These are phyloP conservation scores for Metacarcinus magister DNA, from an alignment of 2,888 invertebrate genomes.

Conservation along the genomic window DNA sequence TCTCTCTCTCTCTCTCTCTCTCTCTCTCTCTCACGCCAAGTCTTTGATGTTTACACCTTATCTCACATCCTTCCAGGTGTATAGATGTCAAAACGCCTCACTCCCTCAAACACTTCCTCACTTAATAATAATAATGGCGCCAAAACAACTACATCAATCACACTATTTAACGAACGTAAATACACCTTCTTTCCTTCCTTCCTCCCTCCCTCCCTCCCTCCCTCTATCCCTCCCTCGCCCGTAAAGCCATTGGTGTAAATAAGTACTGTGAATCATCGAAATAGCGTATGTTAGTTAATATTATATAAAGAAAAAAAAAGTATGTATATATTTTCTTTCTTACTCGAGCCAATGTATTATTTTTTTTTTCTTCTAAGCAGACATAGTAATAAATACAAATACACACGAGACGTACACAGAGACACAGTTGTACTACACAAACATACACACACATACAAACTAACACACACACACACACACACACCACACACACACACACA, in stretches of 20 bases:
- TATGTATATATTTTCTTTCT: neutral
- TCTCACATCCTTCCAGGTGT: neutral
- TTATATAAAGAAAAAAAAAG: neutral
- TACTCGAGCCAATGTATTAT: no score
- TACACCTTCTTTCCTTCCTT: neutral
- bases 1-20: constrained; percentile 1
- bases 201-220: no score
- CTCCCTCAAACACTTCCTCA: constrained; percentile 26
- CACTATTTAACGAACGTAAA: neutral
- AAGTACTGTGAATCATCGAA: neutral
- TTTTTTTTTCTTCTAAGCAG: neutral
- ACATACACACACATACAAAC: neutral
- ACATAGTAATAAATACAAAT: neutral
- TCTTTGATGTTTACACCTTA: neutral
- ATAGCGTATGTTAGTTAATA: neutral
- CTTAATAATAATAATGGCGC: constrained; percentile 26
- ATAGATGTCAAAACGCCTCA: neutral
- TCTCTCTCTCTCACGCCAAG: neutral
- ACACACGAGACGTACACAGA: neutral
- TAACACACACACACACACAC: neutral
- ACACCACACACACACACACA: neutral
- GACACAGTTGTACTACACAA: no score
- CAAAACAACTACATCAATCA: constrained; percentile 11
- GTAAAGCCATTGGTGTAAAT: neutral
- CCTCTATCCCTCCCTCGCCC: neutral